Percentiles rank a stretch among this genome's conserved stretches.
phyloP scores from a whole-genome alignment of 2,888 invertebrate species.

The Synanthedon formicaeformis region DNA sequence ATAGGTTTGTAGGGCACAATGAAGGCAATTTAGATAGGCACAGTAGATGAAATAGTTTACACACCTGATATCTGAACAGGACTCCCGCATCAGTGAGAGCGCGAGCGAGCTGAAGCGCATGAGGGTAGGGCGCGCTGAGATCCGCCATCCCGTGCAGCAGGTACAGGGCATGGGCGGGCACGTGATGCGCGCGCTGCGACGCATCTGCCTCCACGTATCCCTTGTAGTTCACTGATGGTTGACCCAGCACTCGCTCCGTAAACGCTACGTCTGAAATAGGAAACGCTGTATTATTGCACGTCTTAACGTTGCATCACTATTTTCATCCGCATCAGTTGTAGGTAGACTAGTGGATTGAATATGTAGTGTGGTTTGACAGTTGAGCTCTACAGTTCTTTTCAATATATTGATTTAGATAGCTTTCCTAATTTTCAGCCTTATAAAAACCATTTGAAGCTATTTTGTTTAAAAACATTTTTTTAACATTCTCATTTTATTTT shows the following conservation, averaged over 20 bases:
- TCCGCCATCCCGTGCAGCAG: conserved; percentile 95
- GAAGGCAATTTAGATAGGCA: background rate
- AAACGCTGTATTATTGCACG: too few relatives aligned
- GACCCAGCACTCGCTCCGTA: conserved; percentile 93
- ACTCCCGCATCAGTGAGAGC: conserved; percentile 89
- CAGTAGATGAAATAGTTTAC: too few relatives aligned
- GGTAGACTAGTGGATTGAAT: too few relatives aligned
- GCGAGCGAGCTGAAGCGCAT: conserved; percentile 89
- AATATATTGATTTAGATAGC: too few relatives aligned
- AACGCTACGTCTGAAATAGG: conserved; percentile 86
- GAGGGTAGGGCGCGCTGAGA: conserved; percentile 92
- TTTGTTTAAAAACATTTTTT: too few relatives aligned
- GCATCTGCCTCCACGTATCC: conserved; percentile 94
- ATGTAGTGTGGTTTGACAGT: too few relatives aligned
- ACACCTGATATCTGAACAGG: conserved; percentile 92
- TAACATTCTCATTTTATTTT: too few relatives aligned
- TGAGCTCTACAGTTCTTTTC: too few relatives aligned
- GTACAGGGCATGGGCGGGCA: conserved; percentile 88
- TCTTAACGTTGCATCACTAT: too few relatives aligned
- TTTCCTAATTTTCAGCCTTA: too few relatives aligned
- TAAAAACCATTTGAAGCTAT: too few relatives aligned
- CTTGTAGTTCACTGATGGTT: conserved; percentile 88
- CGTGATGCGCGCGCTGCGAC: conserved; percentile 87
- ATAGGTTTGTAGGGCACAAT: background rate
- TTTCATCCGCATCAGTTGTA: too few relatives aligned